These are phyloP conservation scores for Stenodema calcarata DNA, from an alignment of 2,888 invertebrate species.

Conservation along the genomic window DNA sequence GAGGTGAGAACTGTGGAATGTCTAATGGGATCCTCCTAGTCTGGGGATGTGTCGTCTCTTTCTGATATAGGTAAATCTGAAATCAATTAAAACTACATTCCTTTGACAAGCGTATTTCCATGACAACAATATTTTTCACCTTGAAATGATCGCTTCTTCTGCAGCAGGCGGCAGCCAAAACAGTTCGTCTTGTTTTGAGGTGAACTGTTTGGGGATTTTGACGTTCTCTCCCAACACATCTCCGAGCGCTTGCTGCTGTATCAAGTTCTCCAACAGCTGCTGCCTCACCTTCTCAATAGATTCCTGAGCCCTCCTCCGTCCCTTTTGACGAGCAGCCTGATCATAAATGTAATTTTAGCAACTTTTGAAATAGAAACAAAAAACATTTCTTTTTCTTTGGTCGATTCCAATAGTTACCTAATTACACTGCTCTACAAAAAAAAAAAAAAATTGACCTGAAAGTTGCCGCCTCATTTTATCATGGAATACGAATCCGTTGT, in stretches of 20 bases:
- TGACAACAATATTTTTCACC: no score
- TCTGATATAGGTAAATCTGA: no score
- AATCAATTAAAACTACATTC: no score
- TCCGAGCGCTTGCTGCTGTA: conserved; percentile 78
- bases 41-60: no score
- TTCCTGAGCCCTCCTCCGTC: conserved; percentile 72
- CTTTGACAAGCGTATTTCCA: no score
- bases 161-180: conserved; percentile 69
- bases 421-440: background rate
- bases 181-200: conserved; percentile 60
- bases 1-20: no score
- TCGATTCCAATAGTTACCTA: no score
- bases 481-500: no score
- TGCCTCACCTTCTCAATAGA: conserved; percentile 77
- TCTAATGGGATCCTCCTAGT: no score
- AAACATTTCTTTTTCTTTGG: background rate
- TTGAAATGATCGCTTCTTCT: conserved; percentile 55
- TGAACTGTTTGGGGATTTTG: conserved; percentile 49
- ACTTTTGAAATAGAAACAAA: no score
- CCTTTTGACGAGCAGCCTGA: conserved; percentile 78
- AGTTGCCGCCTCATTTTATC: no score
- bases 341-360: no score
- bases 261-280: conserved; percentile 74
- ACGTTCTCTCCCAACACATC: conserved; percentile 56
- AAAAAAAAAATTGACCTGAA: background rate